Evolutionary conservation across 2,113 vertebrate genomes (phyloP), one percentile per base, ranked within the genome.

Genomic region (Bos indicus): DNA sequence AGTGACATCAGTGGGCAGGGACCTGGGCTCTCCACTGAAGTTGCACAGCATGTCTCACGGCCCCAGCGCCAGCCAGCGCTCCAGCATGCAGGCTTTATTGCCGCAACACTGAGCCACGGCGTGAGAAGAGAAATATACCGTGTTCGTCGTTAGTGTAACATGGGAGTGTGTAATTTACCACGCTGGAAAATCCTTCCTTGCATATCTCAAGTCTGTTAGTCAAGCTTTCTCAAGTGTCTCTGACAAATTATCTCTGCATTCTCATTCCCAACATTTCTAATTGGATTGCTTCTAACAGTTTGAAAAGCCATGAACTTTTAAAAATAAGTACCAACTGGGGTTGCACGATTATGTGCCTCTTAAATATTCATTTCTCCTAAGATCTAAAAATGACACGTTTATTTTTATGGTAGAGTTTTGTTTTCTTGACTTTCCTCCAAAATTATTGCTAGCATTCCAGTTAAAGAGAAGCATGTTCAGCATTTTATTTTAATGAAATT

Each of bases 41-140:
- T 21, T 2, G 30, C 80, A 3, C 6, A 2, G 51, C 30, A 1
- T 1, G 1, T 15, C 33, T 25, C 21, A 1, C 0, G 33, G 7
- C 21, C 8, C 59, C 64, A 1, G 59, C 26, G 0, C 17, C 78
- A 17, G 36, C 67, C 36, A 7, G 13, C 7, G 1, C 23, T 1
- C 28, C 71, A 2, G 19, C 7, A 1, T 16, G 26, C 52, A 14
- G 46, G 6, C 56, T 26, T 43, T 30, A 19, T 3, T 33, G 60
- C n/a, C 28, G 0, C 13, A 14, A 10, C 14, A 0, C 9, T 26
- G 16, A n/a, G 13, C 17, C 81, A 30, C 9, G 2, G 48, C 6
- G 1, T 0, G 0, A 46, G 23, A 4, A 17, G 33, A 43, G 48
- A 77, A 13, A 16, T 2, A 3, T 0, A 2, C 33, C 13, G 2